These are phyloP conservation scores for Podabrus alpinus DNA, from an alignment of 2,888 invertebrate genomes.

Conservation along the genomic window DNA sequence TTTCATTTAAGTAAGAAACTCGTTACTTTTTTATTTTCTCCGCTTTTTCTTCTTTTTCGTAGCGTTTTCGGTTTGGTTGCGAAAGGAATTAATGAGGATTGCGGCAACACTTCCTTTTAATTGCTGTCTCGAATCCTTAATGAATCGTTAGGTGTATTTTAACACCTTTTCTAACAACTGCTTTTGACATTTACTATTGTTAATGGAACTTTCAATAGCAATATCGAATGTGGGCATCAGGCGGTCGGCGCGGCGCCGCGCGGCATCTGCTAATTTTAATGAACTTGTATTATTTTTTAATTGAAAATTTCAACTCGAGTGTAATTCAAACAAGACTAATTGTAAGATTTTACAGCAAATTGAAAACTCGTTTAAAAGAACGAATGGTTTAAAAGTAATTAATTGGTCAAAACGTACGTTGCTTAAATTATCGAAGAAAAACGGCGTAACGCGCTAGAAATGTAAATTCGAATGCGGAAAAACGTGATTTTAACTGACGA, in stretches of 20 bases:
- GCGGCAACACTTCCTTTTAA: conserved; percentile 32
- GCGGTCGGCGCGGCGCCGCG: background rate
- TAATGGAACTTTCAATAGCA: conserved; percentile 17
- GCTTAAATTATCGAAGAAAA: background rate
- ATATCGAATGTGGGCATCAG: background rate
- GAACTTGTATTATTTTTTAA: background rate
- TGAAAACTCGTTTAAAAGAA: background rate
- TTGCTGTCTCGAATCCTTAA: conserved; percentile 32
- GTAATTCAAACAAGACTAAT: background rate
- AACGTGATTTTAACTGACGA: background rate
- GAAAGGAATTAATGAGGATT: conserved; percentile 31
- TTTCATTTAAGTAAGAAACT: conserved; percentile 21
- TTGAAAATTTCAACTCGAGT: too few relatives aligned
- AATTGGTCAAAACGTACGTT: background rate
- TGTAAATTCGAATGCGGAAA: background rate
- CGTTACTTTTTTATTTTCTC: conserved; percentile 14
- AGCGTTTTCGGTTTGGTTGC: conserved; percentile 1
- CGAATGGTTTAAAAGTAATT: background rate
- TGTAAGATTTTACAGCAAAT: background rate
- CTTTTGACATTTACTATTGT: conserved; percentile 28
- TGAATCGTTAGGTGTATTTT: conserved; percentile 30
- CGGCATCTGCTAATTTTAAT: background rate
- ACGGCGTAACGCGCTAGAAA: background rate
- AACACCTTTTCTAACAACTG: conserved; percentile 23
- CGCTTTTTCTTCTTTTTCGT: conserved; percentile 7